Evolutionary conservation across 2,888 invertebrate genomes (phyloP).

Genomic region (Dione vanillae): DNA sequence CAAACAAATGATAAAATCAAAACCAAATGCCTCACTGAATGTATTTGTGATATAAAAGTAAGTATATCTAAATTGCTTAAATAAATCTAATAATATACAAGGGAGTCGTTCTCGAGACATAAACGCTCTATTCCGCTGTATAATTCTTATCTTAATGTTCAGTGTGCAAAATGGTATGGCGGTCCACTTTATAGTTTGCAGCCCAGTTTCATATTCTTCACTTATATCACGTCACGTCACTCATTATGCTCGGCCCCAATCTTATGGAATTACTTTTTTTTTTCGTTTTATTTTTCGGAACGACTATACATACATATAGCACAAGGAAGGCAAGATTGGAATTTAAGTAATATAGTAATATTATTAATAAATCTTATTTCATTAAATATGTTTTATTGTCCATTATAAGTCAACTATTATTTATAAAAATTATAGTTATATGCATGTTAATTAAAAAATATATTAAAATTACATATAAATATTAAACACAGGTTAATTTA

Average conservation of each 20-base stretch:
- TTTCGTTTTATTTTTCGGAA: too few species aligned
- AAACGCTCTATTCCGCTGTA: conserved; percentile 23
- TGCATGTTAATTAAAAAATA: too few species aligned
- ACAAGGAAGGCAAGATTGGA: too few species aligned
- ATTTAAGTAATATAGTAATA: too few species aligned
- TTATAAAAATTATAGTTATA: too few species aligned
- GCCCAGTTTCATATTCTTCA: conserved; percentile 10
- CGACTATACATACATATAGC: too few species aligned
- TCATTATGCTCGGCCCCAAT: not conserved
- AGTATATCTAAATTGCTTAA: conserved; percentile 18
- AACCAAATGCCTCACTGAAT: not conserved
- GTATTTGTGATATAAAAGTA: conserved; percentile 8
- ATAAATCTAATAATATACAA: conserved; percentile 35
- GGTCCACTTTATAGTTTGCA: not conserved
- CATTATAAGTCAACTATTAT: too few species aligned
- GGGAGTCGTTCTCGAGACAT: conserved; percentile 32
- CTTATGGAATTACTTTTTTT: too few species aligned
- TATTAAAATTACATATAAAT: too few species aligned
- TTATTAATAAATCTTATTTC: too few species aligned
- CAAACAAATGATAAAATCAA: not conserved
- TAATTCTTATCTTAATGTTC: conserved; percentile 40
- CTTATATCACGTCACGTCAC: conserved; percentile 20
- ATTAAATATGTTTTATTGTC: too few species aligned
- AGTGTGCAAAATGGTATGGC: not conserved
- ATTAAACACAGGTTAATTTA: too few species aligned